Base-by-base conservation (phyloP, 2,113 vertebrate species). In the Nothoprocta pentlandii region DNA sequence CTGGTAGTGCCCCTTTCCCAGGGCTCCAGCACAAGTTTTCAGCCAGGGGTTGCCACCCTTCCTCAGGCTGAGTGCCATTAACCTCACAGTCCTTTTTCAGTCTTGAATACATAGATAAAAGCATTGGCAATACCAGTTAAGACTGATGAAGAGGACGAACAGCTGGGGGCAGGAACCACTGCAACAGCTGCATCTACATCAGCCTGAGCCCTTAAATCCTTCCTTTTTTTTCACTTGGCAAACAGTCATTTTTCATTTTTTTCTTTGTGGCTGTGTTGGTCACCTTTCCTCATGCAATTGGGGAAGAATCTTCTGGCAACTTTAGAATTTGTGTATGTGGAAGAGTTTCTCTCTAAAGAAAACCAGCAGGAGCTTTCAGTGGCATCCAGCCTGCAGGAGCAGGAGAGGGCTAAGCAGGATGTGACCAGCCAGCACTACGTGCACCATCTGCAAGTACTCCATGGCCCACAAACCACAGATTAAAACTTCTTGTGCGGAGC, bases 301-400 rank as follows among this genome's bases (percentile, higher is more conserved):
- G n/a, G 9, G 36, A 58, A 78, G 12, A 92, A 10, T 13, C 9
- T 63, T 80, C 66, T 3, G 41, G 66, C 59, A 82, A 12, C 41
- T 93, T 56, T 59, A 64, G 39, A 64, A 67, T 32, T 12, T 75
- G 68, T 54, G 39, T 77, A 54, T 59, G 23, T 79, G 75, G 81
- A 92, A 91, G 93, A 74, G 23, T 67, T 86, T 84, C 19, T 67
- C 34, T 76, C 69, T n/a, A 10, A 82, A 80, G 82, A 89, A 75
- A 80, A 53, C 14, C 46, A 54, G 7, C 49, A 30, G 32, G 36
- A 61, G 7, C 39, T 73, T 92, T 89, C 73, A 63, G 61, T 36
- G 42, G 32, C 77, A 44, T 70, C 94, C 89, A 90, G 80, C 71
- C 78, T 94, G 66, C 88, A 89, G 92, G 91, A 96, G 80, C 6